phyloP scores from a whole-genome alignment of 2,888 invertebrate species.

The Venustoraphidia nigricollis region DNA sequence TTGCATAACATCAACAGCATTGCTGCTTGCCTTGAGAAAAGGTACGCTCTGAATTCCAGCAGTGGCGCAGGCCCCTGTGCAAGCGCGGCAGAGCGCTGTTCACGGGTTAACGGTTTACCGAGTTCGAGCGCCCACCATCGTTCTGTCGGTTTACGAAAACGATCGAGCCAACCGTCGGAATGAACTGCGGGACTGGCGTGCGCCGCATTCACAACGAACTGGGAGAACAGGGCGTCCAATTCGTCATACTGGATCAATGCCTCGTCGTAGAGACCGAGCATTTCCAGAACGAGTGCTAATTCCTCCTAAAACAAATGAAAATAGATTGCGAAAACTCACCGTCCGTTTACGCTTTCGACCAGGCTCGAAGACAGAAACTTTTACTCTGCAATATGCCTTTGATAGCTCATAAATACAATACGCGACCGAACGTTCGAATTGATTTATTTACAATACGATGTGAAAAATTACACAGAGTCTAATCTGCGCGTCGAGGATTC shows the following conservation, averaged over 20 bases:
- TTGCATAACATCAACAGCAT: slow-evolving; percentile 57
- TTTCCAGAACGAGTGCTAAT: slow-evolving; percentile 86
- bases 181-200: slow-evolving; percentile 66
- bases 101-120: slow-evolving; percentile 38
- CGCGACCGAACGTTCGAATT: not conserved
- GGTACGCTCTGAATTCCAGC: slow-evolving; percentile 82
- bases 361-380: too few relatives aligned
- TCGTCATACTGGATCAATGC: slow-evolving; percentile 95
- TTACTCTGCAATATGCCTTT: too few relatives aligned
- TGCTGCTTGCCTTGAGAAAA: slow-evolving; percentile 85
- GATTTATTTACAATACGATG: not conserved
- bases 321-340: too few relatives aligned
- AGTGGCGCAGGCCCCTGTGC: slow-evolving; percentile 53
- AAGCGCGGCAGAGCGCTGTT: slow-evolving; percentile 65
- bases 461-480: slow-evolving; percentile 2
- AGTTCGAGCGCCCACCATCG: slow-evolving; percentile 72
- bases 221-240: slow-evolving; percentile 89
- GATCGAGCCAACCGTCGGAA: slow-evolving; percentile 52
- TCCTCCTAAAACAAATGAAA: slow-evolving; percentile 56
- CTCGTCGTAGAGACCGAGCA: slow-evolving; percentile 85
- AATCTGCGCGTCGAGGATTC: too few relatives aligned
- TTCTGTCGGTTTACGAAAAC: slow-evolving; percentile 64
- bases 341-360: too few relatives aligned
- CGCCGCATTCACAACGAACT: slow-evolving; percentile 92
- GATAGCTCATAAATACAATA: too few relatives aligned